Evolutionary conservation across 2,113 vertebrate genomes (phyloP), one percentile per base, ranked within the genome.

Genomic region (Percina caprodes): DNA sequence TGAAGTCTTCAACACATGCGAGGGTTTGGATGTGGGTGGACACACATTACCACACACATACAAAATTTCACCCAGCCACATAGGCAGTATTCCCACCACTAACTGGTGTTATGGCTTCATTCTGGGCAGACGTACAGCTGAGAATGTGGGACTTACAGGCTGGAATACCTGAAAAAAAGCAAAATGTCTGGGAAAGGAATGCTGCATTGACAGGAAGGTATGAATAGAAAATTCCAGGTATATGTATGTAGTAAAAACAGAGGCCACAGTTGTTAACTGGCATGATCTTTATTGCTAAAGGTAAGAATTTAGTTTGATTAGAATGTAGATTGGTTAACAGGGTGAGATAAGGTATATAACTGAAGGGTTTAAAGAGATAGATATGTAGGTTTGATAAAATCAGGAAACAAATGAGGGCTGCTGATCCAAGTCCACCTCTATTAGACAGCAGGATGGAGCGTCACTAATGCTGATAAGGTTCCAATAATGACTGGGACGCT

Each of bases 91-190:
- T 90, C 88, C 84, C 86, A 87, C 33, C 21, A 55, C 78, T 87
- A 75, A 87, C 78, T 77, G 88, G 76, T 90, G 87, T 91, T 91
- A 90, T 92, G 91, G 87, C 90, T 91, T 91, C 85, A 77, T 59
- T 69, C 76, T 55, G 75, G 88, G 84, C 84, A 89, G 90, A 89
- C 75, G 18, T 88, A 89, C 93, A 94, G 89, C 93, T 92, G 87
- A 87, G 92, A 94, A 94, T 94, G 89, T 80, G 69, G 81, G 85
- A 87, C 69, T 14, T 77, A 83, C 70, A 75, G 73, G 74, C 79
- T 35, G 79, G 82, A 91, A 93, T 93, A 91, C 87, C 90, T 89
- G 86, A 39, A 39, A 39, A 39, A 39, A 39, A 39, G 87, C 78
- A 82, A 76, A 75, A 51, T 67, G 79, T 83, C 84, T 86, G 80